These are phyloP conservation scores for Drosophila meridiana DNA, from an alignment of 2,888 invertebrate genomes.

Conservation along the genomic window DNA sequence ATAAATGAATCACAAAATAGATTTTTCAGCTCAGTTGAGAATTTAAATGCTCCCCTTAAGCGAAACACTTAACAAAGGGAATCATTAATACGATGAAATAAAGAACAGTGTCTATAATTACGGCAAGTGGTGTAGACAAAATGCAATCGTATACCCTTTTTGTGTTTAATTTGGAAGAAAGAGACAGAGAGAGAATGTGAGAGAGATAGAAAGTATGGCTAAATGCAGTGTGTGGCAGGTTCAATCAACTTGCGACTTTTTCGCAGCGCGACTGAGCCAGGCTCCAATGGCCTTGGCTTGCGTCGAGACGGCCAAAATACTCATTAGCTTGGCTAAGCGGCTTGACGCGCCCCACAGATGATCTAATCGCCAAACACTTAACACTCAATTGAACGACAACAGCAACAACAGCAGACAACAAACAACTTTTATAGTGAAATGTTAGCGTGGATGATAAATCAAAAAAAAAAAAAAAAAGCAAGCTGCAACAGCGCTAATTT, in stretches of 20 bases:
- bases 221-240: conserved; percentile 49
- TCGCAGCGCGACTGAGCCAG: conserved; percentile 27
- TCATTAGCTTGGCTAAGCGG: conserved; percentile 60
- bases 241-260: conserved; percentile 55
- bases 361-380: conserved; percentile 67
- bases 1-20: conserved; percentile 36
- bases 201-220: conserved; percentile 17
- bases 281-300: conserved; percentile 60
- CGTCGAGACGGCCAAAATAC: conserved; percentile 30
- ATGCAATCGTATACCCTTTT: conserved; percentile 15
- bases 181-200: not conserved
- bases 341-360: conserved; percentile 62
- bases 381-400: conserved; percentile 50
- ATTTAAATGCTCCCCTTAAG: conserved; percentile 12
- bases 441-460: conserved; percentile 49
- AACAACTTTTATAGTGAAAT: conserved; percentile 38
- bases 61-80: conserved; percentile 4
- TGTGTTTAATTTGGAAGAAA: conserved; percentile 14
- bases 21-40: conserved; percentile 4
- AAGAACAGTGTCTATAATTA: conserved; percentile 45
- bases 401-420: conserved; percentile 3
- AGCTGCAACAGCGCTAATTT: conserved; percentile 38
- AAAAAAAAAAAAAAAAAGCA: conserved; percentile 12
- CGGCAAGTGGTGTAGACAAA: conserved; percentile 36
- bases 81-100: conserved; percentile 27